phyloP scores from a whole-genome alignment of 2,113 vertebrate genomes.

The Elachura formosa region DNA sequence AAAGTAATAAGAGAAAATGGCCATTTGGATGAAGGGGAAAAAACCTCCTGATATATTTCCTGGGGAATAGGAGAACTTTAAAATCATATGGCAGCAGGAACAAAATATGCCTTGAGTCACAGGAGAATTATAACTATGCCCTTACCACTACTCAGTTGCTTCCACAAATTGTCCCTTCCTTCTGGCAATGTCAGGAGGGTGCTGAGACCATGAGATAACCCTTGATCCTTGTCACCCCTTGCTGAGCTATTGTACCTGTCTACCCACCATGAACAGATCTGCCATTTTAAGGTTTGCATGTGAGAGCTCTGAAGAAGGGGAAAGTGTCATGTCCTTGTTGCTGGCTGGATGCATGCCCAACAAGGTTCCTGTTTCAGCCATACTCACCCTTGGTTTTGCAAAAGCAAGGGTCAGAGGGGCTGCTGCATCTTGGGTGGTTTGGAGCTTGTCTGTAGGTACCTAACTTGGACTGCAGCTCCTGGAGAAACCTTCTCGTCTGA shows the following conservation, averaged over 20 bases:
- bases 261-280: not conserved
- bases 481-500: not conserved
- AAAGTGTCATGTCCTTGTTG: accelerated
- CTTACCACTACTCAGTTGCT: not conserved
- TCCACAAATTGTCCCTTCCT: not conserved
- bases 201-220: not conserved
- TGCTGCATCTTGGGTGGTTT: not conserved
- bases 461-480: not conserved
- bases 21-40: not conserved
- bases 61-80: not conserved
- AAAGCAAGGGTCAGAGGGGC: not conserved
- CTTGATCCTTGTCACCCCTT: too few relatives aligned
- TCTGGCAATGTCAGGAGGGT: not conserved
- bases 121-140: not conserved
- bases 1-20: not conserved
- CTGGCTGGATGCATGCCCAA: not conserved
- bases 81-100: not conserved
- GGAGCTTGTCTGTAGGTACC: not conserved
- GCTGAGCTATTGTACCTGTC: not conserved
- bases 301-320: not conserved
- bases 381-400: not conserved
- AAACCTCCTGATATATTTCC: not conserved
- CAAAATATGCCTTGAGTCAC: not conserved
- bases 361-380: accelerated
- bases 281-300: not conserved